Conservation (phyloP, 2,888 invertebrate species). For the Orgyia antiqua region DNA sequence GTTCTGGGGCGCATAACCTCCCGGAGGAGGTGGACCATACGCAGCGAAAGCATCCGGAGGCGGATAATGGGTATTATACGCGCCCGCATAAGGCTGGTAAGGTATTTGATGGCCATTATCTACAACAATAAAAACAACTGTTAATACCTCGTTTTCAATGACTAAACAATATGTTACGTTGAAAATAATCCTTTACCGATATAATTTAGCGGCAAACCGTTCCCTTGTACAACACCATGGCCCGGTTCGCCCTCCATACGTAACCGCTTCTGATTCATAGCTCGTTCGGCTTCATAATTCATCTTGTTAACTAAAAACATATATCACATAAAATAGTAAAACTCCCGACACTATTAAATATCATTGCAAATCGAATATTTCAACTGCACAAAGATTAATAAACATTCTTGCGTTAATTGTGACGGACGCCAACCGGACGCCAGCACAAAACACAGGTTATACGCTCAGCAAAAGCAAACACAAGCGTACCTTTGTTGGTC, state of each 20-base stretch:
- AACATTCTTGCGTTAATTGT: slow-evolving; percentile 57
- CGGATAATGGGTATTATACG: slow-evolving; percentile 74
- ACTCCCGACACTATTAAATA: slow-evolving; percentile 30
- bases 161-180: slow-evolving; percentile 3
- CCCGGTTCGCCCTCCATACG: slow-evolving; percentile 76
- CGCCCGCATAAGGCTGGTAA: slow-evolving; percentile 71
- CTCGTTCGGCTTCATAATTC: slow-evolving; percentile 76
- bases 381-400: slow-evolving; percentile 43
- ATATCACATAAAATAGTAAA: slow-evolving; percentile 40
- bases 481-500: slow-evolving; percentile 79
- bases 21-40: slow-evolving; percentile 69
- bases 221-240: slow-evolving; percentile 72
- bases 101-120: slow-evolving; percentile 76
- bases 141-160: slow-evolving; percentile 10
- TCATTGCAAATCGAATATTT: slow-evolving; percentile 38
- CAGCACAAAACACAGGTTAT: slow-evolving; percentile 76
- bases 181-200: slow-evolving; percentile 52
- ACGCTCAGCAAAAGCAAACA: slow-evolving; percentile 70
- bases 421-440: slow-evolving; percentile 79
- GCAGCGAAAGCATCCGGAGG: slow-evolving; percentile 72
- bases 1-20: slow-evolving; percentile 70
- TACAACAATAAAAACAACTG: slow-evolving; percentile 37
- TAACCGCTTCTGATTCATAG: slow-evolving; percentile 75
- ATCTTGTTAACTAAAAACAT: slow-evolving; percentile 73
- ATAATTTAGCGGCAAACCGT: slow-evolving; percentile 74